Evolutionary conservation across 64 coral and sea anemone genomes (phyloP).

Genomic region (Pocillopora damicornis): DNA sequence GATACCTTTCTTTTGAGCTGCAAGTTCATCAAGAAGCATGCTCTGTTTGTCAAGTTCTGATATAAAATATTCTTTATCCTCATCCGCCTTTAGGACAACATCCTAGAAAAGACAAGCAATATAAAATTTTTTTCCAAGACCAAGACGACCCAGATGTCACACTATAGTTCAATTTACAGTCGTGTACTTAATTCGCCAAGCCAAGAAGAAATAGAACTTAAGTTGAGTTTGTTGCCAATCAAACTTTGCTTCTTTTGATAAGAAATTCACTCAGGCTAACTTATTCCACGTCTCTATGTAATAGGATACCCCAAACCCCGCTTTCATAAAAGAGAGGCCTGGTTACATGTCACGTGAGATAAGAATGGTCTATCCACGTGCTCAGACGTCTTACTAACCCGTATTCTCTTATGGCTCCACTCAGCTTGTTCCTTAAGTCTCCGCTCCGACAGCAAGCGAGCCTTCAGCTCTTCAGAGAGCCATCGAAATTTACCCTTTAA

Average conservation of each 20-base stretch:
- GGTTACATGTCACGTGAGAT: no score
- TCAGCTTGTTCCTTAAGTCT: conserved; percentile 79
- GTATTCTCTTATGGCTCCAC: conserved; percentile 64
- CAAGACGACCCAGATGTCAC: not conserved
- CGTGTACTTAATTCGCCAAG: no score
- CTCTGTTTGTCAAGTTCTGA: conserved; percentile 66
- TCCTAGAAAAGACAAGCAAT: conserved; percentile 21
- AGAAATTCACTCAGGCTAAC: no score
- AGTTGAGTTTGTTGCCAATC: no score
- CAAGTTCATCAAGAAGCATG: conserved; percentile 52
- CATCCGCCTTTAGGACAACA: conserved; percentile 50
- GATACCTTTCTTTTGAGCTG: conserved; percentile 65
- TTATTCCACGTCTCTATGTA: no score
- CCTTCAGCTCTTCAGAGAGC: conserved; percentile 86
- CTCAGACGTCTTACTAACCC: conserved; percentile 30
- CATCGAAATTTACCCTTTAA: conserved; percentile 90
- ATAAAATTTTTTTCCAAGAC: not conserved
- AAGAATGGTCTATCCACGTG: not conserved
- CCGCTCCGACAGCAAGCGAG: conserved; percentile 53
- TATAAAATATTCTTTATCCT: conserved; percentile 62
- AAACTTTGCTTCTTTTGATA: no score
- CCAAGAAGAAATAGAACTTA: no score
- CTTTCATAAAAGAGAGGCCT: no score
- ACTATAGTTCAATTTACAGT: no score
- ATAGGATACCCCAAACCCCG: no score